These are phyloP conservation scores for Eutrigla gurnardus DNA, from an alignment of 2,797 vertebrate genomes.

Conservation along the genomic window DNA sequence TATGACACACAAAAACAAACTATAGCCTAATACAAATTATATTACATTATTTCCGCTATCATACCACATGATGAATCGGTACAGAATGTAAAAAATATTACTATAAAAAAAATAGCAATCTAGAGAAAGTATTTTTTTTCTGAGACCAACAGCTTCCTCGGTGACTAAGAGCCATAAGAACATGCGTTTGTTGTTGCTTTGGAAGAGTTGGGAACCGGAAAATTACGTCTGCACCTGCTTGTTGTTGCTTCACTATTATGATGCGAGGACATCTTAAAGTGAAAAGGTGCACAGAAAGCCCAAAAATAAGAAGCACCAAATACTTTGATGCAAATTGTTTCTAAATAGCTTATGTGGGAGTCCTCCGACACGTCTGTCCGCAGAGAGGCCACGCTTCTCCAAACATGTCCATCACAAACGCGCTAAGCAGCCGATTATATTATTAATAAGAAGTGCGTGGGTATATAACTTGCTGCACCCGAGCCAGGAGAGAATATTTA, in stretches of 20 bases:
- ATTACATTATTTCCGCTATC: not conserved
- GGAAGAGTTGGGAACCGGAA: conserved; percentile 35
- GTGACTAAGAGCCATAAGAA: conserved; percentile 12
- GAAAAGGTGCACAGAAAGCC: conserved; percentile 21
- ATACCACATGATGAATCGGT: not conserved
- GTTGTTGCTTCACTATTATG: conserved; percentile 18
- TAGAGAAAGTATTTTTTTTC: conserved; percentile 26
- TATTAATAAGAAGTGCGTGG: not conserved
- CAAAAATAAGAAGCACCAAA: not conserved
- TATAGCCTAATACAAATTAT: not conserved
- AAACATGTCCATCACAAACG: not conserved
- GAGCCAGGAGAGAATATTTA: not conserved
- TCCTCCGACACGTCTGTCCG: not conserved
- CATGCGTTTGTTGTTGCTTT: conserved; percentile 6
- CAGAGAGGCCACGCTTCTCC: not conserved
- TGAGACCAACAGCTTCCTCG: conserved; percentile 51
- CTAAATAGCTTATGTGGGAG: not conserved
- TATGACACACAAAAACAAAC: not conserved
- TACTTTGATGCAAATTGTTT: conserved; percentile 4
- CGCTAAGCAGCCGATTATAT: no score
- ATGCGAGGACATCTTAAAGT: conserved; percentile 30
- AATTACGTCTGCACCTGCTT: conserved; percentile 56
- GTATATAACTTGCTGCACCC: not conserved
- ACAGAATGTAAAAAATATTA: conserved; percentile 14
- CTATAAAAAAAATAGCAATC: conserved; percentile 32